These are phyloP conservation scores for Drosophila watanabei DNA, from an alignment of 1,140 invertebrate genomes.

Conservation along the genomic window DNA sequence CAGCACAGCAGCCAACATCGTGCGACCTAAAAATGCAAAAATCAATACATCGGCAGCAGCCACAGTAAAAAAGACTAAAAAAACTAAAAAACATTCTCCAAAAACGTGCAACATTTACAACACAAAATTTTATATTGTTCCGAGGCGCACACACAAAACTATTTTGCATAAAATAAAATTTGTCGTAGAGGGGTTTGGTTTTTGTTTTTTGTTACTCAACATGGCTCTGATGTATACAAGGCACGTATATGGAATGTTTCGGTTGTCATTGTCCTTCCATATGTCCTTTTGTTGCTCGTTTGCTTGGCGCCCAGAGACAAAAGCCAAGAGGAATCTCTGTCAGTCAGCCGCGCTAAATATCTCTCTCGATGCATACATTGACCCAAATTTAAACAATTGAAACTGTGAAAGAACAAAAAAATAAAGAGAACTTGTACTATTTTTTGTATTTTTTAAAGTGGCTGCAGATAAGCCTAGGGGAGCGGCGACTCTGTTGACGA, in stretches of 20 bases:
- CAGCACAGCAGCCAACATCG: constrained; percentile 37
- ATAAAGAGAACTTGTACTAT: constrained; percentile 19
- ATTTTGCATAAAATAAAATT: constrained; percentile 81
- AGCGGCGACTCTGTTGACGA: constrained; percentile 38
- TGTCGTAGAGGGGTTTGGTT: constrained; percentile 31
- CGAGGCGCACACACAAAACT: constrained; percentile 69
- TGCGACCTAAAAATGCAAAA: constrained; percentile 75
- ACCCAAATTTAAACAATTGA: constrained; percentile 73
- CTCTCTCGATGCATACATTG: constrained; percentile 49
- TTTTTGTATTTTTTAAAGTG: constrained; percentile 38
- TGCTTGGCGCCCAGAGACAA: constrained; percentile 67
- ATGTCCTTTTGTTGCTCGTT: constrained; percentile 65
- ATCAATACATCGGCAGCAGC: constrained; percentile 61
- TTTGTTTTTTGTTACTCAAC: constrained; percentile 28
- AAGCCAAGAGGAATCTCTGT: constrained; percentile 42
- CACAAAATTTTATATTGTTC: constrained; percentile 55
- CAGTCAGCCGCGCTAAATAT: constrained; percentile 35
- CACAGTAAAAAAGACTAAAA: constrained; percentile 4
- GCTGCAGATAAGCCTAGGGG: constrained; percentile 46
- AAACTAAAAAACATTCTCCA: constrained; percentile 43
- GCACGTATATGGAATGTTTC: constrained; percentile 54
- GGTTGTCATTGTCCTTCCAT: constrained; percentile 58
- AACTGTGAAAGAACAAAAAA: constrained; percentile 56
- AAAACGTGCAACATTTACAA: constrained; percentile 49
- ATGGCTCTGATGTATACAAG: constrained; percentile 59